Evolutionary conservation across 1,140 invertebrate genomes (phyloP).

Genomic region (Diprion similis): DNA sequence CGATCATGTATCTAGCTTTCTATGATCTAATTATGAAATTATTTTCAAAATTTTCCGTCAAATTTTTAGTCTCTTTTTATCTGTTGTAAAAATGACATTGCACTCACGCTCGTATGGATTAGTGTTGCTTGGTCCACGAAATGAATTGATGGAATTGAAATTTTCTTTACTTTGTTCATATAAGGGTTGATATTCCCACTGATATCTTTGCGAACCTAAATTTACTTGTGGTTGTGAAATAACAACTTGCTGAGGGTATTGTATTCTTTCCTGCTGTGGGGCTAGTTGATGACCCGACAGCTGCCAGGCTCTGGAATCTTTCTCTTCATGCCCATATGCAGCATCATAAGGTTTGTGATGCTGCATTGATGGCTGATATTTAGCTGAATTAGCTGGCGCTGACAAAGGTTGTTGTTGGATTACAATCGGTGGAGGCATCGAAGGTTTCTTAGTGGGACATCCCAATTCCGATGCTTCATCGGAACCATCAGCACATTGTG

Average conservation of each 20-base stretch:
- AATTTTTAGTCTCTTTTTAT: no score
- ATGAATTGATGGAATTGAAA: slow-evolving; percentile 38
- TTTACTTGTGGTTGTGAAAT: slow-evolving; percentile 38
- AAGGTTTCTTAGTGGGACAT: slow-evolving; percentile 68
- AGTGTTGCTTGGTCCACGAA: slow-evolving; percentile 40
- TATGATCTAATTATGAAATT: slow-evolving; percentile 3
- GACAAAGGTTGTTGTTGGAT: slow-evolving; percentile 32
- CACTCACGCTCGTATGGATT: slow-evolving; percentile 47
- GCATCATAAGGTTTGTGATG: slow-evolving; percentile 41
- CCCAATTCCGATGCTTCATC: slow-evolving; percentile 85
- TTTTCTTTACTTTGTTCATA: slow-evolving; percentile 47
- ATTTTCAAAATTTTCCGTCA: not conserved
- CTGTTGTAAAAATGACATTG: not conserved
- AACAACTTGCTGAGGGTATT: slow-evolving; percentile 43
- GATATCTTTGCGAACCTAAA: slow-evolving; percentile 43
- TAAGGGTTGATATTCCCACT: slow-evolving; percentile 48
- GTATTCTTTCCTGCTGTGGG: slow-evolving; percentile 40
- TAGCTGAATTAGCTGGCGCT: slow-evolving; percentile 27
- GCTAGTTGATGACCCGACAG: slow-evolving; percentile 38
- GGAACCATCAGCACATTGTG: slow-evolving; percentile 91
- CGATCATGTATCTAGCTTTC: not conserved
- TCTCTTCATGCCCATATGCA: slow-evolving; percentile 38
- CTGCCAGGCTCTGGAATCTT: slow-evolving; percentile 44
- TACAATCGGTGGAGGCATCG: slow-evolving; percentile 36
- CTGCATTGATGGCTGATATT: slow-evolving; percentile 50